Conservation (phyloP, 2,888 invertebrate species). For the Silvanus unidentatus region DNA sequence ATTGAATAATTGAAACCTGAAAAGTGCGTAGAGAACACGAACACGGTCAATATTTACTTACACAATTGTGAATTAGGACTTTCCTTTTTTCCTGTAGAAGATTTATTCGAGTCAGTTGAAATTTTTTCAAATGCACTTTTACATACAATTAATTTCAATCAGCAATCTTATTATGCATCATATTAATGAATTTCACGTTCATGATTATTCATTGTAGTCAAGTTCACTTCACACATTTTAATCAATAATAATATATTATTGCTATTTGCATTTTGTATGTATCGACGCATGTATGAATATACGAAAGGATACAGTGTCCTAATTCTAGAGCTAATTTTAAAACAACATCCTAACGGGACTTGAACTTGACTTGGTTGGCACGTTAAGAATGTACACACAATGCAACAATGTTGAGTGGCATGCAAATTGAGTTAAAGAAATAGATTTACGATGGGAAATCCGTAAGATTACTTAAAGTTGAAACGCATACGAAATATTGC, state of each 20-base stretch:
- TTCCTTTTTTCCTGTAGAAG: too few relatives aligned
- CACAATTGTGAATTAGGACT: too few relatives aligned
- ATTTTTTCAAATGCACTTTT: too few relatives aligned
- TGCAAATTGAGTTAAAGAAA: background rate
- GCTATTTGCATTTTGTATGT: background rate
- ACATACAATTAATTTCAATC: too few relatives aligned
- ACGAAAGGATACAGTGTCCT: conserved; percentile 16
- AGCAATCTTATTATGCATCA: too few relatives aligned
- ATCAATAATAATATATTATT: background rate
- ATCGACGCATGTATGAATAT: background rate
- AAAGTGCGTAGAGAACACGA: too few relatives aligned
- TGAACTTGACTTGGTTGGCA: conserved; percentile 12
- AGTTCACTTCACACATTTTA: conserved; percentile 2
- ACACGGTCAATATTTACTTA: too few relatives aligned
- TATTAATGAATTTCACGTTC: too few relatives aligned
- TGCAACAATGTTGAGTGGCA: conserved; percentile 3
- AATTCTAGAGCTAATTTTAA: conserved; percentile 20
- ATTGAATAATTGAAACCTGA: too few relatives aligned
- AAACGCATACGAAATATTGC: too few relatives aligned
- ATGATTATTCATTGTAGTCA: background rate
- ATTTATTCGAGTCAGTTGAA: too few relatives aligned
- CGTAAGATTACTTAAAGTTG: too few relatives aligned
- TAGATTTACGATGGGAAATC: conserved; percentile 3
- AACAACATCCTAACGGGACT: conserved; percentile 18
- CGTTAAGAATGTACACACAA: conserved; percentile 17